Evolutionary conservation across 2,888 invertebrate genomes (phyloP), one percentile per base, ranked within the genome.

Genomic region (Drosophila niveifrons): DNA sequence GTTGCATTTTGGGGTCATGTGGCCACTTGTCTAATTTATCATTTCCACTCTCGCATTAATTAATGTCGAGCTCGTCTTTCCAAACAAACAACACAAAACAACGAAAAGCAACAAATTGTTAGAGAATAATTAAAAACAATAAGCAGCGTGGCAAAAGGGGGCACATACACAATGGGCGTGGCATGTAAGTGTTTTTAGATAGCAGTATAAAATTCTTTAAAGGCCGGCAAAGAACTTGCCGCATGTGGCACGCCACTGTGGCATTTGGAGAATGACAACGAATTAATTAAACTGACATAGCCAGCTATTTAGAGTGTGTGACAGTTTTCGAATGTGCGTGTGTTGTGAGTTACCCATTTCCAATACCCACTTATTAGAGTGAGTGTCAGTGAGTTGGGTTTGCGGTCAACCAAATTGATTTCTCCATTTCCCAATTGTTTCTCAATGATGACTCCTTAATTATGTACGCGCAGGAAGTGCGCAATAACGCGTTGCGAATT

Each of bases 41-140:
- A 71, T 71, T 77, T 66, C 8, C 44, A 66, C 53, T 58, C 62
- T 48, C 52, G 64, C 67, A 62, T 64, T 79, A 79, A 80, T 79
- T 80, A 80, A 64, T 52, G 61, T 43, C 51, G 34, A 74, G 77
- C 77, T 77, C 58, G 61, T 34, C 63, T 74, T 66, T 68, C 80
- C 46, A 43, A 66, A 56, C 58, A 66, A 70, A 65, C 58, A 15
- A 7, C 53, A 59, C n/a, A n/a, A n/a, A n/a, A 23, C 23, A 23
- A 23, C 41, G 46, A 66, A 57, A 28, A 34, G 50, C 67, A 58
- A 50, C 72, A 76, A 78, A 70, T 66, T 62, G 64, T 59, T 59
- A 15, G 46, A 59, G 56, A 50, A 65, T 72, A 75, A 78, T 73
- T 76, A 73, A 64, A 67, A 72, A 46, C 28, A 50, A 29, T 8